Evolutionary conservation across 2,888 invertebrate genomes (phyloP).

Genomic region (Entomobrya multifasciata): DNA sequence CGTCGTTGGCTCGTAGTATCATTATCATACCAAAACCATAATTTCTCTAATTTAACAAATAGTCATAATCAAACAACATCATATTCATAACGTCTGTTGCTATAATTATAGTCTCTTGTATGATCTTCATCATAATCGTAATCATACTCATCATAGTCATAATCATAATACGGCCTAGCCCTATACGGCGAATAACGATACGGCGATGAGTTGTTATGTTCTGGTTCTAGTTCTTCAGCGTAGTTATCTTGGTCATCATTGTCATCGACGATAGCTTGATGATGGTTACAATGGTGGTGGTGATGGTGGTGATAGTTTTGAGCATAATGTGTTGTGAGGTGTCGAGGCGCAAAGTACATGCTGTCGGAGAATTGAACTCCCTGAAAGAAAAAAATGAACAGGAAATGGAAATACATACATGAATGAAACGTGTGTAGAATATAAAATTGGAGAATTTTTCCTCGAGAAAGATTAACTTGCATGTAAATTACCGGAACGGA

Average conservation of each 20-base stretch:
- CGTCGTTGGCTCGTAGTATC: slow-evolving; percentile 35
- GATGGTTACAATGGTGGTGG: slow-evolving; percentile 59
- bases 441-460: background rate
- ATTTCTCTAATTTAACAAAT: slow-evolving; percentile 35
- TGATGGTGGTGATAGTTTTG: slow-evolving; percentile 62
- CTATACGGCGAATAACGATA: slow-evolving; percentile 57
- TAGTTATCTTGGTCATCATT: slow-evolving; percentile 59
- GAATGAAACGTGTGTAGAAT: no score
- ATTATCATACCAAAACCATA: slow-evolving; percentile 14
- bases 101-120: slow-evolving; percentile 43
- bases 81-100: slow-evolving; percentile 55
- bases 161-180: slow-evolving; percentile 61
- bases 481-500: slow-evolving; percentile 47
- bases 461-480: no score
- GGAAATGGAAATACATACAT: no score
- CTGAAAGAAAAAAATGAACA: slow-evolving; percentile 39
- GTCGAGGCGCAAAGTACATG: slow-evolving; percentile 67
- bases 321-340: slow-evolving; percentile 61
- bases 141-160: slow-evolving; percentile 69
- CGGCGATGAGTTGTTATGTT: slow-evolving; percentile 57
- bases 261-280: slow-evolving; percentile 57
- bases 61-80: slow-evolving; percentile 63
- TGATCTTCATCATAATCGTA: slow-evolving; percentile 68
- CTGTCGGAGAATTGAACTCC: slow-evolving; percentile 73
- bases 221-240: no score